Evolutionary conservation across 2,113 vertebrate species (phyloP).

Genomic region (Triplophysa tibetana): DNA sequence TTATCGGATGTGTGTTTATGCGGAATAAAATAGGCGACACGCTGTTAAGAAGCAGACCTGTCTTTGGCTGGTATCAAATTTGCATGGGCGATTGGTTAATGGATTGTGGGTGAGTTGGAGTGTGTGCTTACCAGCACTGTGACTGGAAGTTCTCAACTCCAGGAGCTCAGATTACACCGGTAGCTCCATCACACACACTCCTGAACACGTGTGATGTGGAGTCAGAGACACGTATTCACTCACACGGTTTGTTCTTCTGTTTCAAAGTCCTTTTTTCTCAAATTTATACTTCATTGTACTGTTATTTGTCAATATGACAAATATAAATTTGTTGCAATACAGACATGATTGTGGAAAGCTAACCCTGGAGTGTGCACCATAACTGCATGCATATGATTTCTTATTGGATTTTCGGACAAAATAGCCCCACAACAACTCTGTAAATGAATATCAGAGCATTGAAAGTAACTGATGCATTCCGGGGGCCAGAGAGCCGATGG

Average conservation of each 20-base stretch:
- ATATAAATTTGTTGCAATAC: background rate
- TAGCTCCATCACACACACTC: conserved; percentile 21
- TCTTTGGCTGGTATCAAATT: conserved; percentile 45
- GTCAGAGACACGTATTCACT: conserved; percentile 7
- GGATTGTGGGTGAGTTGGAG: conserved; percentile 47
- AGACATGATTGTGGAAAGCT: too few species aligned
- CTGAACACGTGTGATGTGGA: conserved; percentile 20
- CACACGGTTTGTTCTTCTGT: background rate
- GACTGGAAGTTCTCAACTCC: conserved; percentile 44
- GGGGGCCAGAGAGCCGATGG: conserved; percentile 43
- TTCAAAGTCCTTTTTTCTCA: background rate
- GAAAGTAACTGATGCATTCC: conserved; percentile 51
- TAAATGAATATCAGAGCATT: conserved; percentile 44
- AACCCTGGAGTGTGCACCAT: too few species aligned
- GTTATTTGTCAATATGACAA: background rate
- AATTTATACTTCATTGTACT: background rate
- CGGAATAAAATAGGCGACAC: background rate
- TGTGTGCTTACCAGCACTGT: conserved; percentile 48
- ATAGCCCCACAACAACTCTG: conserved; percentile 22
- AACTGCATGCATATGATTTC: background rate
- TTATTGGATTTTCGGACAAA: background rate
- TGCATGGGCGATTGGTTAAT: conserved; percentile 50
- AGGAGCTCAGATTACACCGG: conserved; percentile 48
- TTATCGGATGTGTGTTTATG: background rate
- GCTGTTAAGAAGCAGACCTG: conserved; percentile 11